Base-by-base conservation (phyloP, 2,797 vertebrate species). In the Pseudochromis fuscus region DNA sequence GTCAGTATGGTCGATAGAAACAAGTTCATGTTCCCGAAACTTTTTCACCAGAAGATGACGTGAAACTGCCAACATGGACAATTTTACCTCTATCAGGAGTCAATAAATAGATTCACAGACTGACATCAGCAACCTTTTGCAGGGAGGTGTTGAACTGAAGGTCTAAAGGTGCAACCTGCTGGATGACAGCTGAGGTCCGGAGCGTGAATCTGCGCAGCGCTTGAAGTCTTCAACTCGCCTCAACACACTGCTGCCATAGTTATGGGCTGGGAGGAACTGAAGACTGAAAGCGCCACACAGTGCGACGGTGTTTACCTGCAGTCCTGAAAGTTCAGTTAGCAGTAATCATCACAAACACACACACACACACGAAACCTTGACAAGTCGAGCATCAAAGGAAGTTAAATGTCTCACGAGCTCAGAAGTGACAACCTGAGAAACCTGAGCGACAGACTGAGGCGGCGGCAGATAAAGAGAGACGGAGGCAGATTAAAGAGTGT, bases 211-310 rank as follows among this genome's bases (percentile, higher is more conserved):
- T 93, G 92, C 67, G 88, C 93, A 94, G 94, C 94, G 89, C 90
- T 95, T 95, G 83, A 93, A 95, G 94, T 95, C 94, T 95, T 95
- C 94, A 95, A 92, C 94, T 95, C 93, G 94, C 94, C 94, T 95
- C 95, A 95, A 95, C 94, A 94, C 94, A 94, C 86, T 88, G 85
- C 87, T 89, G 88, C 88, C 89, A 89, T 88, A 84, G 82, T 87
- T 84, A 94, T 87, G 93, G 93, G 94, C 94, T 95, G 94, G 94
- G 94, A 95, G 94, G 94, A 95, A 95, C 92, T 95, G 94, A 95
- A 95, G 94, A 95, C 94, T 95, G 95, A 95, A 93, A 94, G 93
- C 91, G 93, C 93, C 94, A 94, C 94, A 89, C 93, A 94, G 94
- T 2, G 67, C 31, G 9, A 79, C 73, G 0, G 0, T 0, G n/a